Evolutionary conservation across 2,888 invertebrate species (phyloP).

Genomic region (Leucozona laternaria): DNA sequence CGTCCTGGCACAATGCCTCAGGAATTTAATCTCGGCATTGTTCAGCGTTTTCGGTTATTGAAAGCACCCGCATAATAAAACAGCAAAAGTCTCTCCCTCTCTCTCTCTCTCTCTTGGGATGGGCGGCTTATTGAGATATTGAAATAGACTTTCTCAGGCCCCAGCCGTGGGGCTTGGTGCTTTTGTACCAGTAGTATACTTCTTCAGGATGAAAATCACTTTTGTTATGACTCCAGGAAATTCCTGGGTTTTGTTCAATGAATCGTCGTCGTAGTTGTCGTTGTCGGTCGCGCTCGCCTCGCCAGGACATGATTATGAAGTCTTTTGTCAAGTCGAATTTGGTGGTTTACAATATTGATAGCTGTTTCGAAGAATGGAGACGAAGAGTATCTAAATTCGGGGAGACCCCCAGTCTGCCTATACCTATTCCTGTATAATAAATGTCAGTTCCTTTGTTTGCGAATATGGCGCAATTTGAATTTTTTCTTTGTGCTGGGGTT

Average conservation of each 20-base stretch:
- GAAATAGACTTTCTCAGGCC: background rate
- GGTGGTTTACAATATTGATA: slow-evolving; percentile 70
- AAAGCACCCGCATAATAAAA: slow-evolving; percentile 58
- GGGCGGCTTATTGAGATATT: background rate
- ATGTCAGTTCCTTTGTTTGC: slow-evolving; percentile 59
- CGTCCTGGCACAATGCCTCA: slow-evolving; percentile 60
- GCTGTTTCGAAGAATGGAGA: slow-evolving; percentile 38
- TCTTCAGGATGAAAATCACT: slow-evolving; percentile 53
- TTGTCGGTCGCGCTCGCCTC: no score
- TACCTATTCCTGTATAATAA: slow-evolving; percentile 31
- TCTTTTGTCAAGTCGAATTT: slow-evolving; percentile 72
- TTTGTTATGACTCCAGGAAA: slow-evolving; percentile 69
- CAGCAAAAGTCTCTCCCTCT: background rate
- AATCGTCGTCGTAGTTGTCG: slow-evolving; percentile 23
- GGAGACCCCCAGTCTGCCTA: background rate
- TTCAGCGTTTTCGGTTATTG: slow-evolving; percentile 63
- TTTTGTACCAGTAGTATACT: background rate
- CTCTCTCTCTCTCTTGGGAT: background rate
- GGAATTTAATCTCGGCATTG: slow-evolving; percentile 70
- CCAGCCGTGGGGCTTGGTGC: background rate
- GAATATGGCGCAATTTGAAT: slow-evolving; percentile 57
- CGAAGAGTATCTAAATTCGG: slow-evolving; percentile 15
- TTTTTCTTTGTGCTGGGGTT: slow-evolving; percentile 29
- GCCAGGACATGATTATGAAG: slow-evolving; percentile 67
- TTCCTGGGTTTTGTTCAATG: slow-evolving; percentile 56